A percentile compares a stretch with the other conserved stretches of the same genome.
Conservation (phyloP, 2,888 invertebrate genomes). For the Agrochola circellaris region DNA sequence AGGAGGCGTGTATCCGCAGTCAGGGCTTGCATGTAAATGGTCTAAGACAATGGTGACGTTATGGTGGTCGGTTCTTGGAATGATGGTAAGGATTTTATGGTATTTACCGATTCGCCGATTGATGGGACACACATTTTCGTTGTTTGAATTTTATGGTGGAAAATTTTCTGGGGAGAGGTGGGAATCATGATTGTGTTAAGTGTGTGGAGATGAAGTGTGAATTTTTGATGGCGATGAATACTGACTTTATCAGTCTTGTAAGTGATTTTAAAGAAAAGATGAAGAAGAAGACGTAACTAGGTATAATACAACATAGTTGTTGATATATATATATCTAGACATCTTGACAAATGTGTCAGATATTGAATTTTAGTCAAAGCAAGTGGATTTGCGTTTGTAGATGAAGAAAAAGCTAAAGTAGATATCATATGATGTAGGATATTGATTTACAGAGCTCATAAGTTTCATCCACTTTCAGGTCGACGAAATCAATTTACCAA, state of each 20-base stretch:
- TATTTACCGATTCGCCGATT: constrained; percentile 84
- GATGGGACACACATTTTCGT: constrained; percentile 76
- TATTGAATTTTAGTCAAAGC: not conserved
- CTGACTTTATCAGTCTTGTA: not conserved
- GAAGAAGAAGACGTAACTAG: not conserved
- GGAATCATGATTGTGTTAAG: constrained; percentile 24
- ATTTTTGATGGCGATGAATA: not conserved
- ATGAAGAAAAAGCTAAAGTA: not conserved
- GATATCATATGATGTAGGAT: no score
- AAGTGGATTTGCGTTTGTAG: no score
- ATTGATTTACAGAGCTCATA: not conserved
- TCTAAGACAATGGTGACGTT: constrained; percentile 87
- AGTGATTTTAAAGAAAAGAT: not conserved
- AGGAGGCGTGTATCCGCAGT: constrained; percentile 87
- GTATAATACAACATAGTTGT: not conserved
- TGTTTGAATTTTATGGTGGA: constrained; percentile 61
- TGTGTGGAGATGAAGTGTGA: constrained; percentile 9
- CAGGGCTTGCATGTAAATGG: constrained; percentile 85
- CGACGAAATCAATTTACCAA: constrained; percentile 16
- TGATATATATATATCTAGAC: not conserved
- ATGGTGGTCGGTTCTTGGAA: constrained; percentile 90
- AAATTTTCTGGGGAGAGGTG: constrained; percentile 45
- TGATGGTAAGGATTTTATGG: constrained; percentile 85
- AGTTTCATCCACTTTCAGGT: not conserved
- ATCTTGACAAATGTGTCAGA: not conserved